Conservation (phyloP, 2,888 invertebrate species). For the Mesoligia furuncula region DNA sequence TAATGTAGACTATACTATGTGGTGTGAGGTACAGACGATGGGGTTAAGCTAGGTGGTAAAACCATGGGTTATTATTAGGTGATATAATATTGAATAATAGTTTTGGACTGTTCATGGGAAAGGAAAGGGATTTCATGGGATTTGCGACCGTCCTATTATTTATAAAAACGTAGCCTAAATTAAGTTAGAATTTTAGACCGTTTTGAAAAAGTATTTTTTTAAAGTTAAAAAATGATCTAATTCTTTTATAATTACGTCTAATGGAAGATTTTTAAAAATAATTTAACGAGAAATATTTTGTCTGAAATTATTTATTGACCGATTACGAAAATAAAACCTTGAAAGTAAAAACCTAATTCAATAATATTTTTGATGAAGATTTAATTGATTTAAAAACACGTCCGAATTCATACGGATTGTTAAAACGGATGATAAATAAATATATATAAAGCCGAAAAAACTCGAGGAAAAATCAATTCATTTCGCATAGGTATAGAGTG, state of each 20-base stretch:
- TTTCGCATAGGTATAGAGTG: slow-evolving; percentile 48
- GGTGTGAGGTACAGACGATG: slow-evolving; percentile 85
- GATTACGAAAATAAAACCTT: not conserved
- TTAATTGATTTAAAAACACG: slow-evolving; percentile 25
- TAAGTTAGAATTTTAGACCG: not conserved
- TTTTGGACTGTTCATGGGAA: slow-evolving; percentile 53
- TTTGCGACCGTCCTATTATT: slow-evolving; percentile 41
- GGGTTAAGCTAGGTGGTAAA: slow-evolving; percentile 77
- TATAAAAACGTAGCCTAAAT: slow-evolving; percentile 15
- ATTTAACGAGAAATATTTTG: not conserved
- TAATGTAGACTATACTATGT: slow-evolving; percentile 78
- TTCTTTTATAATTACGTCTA: not conserved
- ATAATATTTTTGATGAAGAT: not conserved
- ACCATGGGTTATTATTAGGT: slow-evolving; percentile 75
- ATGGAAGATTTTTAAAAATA: slow-evolving; percentile 7
- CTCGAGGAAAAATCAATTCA: slow-evolving; percentile 46
- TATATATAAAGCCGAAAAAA: slow-evolving; percentile 74
- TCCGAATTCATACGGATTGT: not conserved
- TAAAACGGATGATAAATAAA: slow-evolving; percentile 61
- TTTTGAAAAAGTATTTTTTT: not conserved
- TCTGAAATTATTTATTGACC: not conserved
- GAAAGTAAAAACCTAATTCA: slow-evolving; percentile 1
- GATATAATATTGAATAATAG: slow-evolving; percentile 62
- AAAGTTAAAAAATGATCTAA: slow-evolving; percentile 7
- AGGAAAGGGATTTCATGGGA: slow-evolving; percentile 47